Base-by-base conservation (phyloP, 2,888 invertebrate species). In the Beris morrisii region DNA sequence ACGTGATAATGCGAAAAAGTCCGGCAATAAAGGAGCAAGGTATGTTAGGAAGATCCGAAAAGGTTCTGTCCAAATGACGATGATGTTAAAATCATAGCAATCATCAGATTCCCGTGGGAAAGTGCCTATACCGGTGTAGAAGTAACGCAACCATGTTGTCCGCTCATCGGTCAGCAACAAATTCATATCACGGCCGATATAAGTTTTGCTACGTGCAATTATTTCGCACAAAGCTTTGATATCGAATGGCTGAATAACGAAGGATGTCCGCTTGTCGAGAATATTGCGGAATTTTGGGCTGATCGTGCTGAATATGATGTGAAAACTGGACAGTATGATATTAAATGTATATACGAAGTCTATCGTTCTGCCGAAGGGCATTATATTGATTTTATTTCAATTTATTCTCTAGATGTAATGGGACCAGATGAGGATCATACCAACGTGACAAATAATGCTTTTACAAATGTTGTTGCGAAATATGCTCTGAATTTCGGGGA, bases 391-490 rank as follows among this genome's bases (percentile, higher is more conserved):
- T 52, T 1, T 45, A 22, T 45, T 4, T 48, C 1, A 30, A 9
- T 30, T 15, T 15, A 5, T 4, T 13, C 12, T 64, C 6, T 72
- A 85, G 84, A 83, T 77, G 84, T 87, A 4, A 86, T 86, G 86
- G 86, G 87, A 1, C 87, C 86, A 0, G 86, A 86, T 70, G 87
- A 87, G 79, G 85, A 86, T 73, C 86, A 86, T 72, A 78, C 74
- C 30, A 83, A 85, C 71, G 78, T 86, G 2, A 82, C 82, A 22
- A 86, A 86, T 68, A 86, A 85, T 4, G 84, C 79, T 0, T 86
- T 84, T 69, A 86, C 87, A 2, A 87, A 86, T 72, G 84, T 85
- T 0, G 82, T 85, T 0, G 83, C 84, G 44, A 85, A 85, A 45
- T 83, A 84, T 66, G 84, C 86, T 0, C 75, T 87, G 2, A 83